Conservation (phyloP, 2,797 vertebrate genomes). For the Myoxocephalus aenaeus region DNA sequence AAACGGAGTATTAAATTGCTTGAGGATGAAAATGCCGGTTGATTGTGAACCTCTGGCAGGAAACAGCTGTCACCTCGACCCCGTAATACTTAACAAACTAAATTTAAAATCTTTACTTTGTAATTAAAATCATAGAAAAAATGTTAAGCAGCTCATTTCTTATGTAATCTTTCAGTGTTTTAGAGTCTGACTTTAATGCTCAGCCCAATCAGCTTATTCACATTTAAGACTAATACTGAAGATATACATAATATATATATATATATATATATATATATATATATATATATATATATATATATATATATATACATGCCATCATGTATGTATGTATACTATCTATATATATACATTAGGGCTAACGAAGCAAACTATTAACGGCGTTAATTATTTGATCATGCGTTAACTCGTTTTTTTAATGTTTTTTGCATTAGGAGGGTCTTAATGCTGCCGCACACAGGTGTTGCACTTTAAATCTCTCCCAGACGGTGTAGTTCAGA, state of each 20-base stretch:
- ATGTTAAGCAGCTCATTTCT: conserved; percentile 17
- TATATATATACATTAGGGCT: neutral
- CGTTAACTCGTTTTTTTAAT: no score
- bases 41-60: conserved; percentile 33
- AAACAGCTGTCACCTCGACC: conserved; percentile 29
- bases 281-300: no score
- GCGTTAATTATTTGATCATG: no score
- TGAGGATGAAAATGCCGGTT: conserved; percentile 20
- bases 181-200: neutral
- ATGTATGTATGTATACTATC: no score
- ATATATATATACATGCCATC: no score
- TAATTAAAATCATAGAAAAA: conserved; percentile 15
- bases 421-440: no score
- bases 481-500: no score
- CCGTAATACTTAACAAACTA: neutral
- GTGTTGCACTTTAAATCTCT: no score
- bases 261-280: neutral
- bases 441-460: no score
- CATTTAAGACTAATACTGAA: neutral
- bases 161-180: conserved; percentile 12
- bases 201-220: neutral
- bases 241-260: no score
- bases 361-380: no score
- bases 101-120: conserved; percentile 12
- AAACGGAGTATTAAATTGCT: conserved; percentile 34